Percentiles rank a stretch among this genome's conserved stretches.
These are phyloP conservation scores for Centruroides vittatus DNA, from an alignment of 1,140 invertebrate species.

Conservation along the genomic window DNA sequence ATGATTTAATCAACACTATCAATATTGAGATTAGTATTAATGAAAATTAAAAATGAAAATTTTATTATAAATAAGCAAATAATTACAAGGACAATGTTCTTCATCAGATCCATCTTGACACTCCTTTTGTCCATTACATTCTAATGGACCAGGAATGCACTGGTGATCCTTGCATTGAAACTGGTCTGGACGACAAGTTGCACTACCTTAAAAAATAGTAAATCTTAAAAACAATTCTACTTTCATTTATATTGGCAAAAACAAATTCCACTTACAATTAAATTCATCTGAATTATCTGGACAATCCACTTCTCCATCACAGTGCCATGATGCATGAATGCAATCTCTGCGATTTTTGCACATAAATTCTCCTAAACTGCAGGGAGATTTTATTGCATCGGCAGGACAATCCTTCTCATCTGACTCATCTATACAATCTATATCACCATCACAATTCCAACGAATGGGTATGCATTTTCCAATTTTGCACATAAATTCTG, in stretches of 20 bases:
- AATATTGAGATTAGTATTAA: background rate
- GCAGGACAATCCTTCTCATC: slow-evolving; percentile 87
- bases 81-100: slow-evolving; percentile 16
- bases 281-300: slow-evolving; percentile 19
- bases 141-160: slow-evolving; percentile 40
- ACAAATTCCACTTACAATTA: background rate
- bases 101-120: slow-evolving; percentile 21
- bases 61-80: slow-evolving; percentile 16
- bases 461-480: slow-evolving; percentile 71
- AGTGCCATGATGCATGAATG: slow-evolving; percentile 32
- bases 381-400: slow-evolving; percentile 30
- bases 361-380: slow-evolving; percentile 71
- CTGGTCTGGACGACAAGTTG: slow-evolving; percentile 10
- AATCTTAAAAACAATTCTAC: too few relatives aligned
- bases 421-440: slow-evolving; percentile 67
- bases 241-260: too few relatives aligned
- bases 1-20: background rate
- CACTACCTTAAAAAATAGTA: background rate
- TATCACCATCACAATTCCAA: slow-evolving; percentile 56
- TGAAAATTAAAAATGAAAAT: background rate
- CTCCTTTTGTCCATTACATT: slow-evolving; percentile 18
- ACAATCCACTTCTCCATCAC: slow-evolving; percentile 20
- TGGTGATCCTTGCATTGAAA: slow-evolving; percentile 23
- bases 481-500: slow-evolving; percentile 88
- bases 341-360: slow-evolving; percentile 55